These are phyloP conservation scores for Cyclura pinguis DNA, from an alignment of 2,797 vertebrate species.

Conservation along the genomic window DNA sequence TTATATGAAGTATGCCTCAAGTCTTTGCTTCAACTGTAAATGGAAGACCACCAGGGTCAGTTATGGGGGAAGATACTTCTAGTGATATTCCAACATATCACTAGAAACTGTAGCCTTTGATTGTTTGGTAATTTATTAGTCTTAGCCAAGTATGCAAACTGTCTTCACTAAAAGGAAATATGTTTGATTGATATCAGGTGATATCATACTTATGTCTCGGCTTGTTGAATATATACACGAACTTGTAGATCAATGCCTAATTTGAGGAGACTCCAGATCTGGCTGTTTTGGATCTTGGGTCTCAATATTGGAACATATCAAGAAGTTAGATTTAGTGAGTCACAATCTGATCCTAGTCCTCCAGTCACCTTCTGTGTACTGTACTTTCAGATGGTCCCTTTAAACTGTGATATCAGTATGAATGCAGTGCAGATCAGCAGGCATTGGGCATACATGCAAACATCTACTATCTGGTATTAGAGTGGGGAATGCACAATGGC, in stretches of 20 bases:
- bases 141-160: neutral
- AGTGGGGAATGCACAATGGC: neutral
- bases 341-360: neutral
- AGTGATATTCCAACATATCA: neutral
- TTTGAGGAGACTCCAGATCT: neutral
- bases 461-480: neutral
- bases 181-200: neutral
- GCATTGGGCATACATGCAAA: neutral
- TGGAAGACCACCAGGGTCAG: neutral
- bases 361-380: neutral
- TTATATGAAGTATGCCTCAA: neutral
- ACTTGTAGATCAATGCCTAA: neutral
- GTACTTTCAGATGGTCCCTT: neutral
- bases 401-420: neutral
- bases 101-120: neutral
- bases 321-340: neutral
- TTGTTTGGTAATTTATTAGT: neutral
- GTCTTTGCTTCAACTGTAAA: neutral
- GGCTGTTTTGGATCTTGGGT: neutral
- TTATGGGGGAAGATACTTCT: neutral
- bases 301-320: no score
- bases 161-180: neutral
- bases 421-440: neutral
- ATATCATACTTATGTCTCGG: neutral
- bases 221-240: neutral